phyloP scores from a whole-genome alignment of 2,113 vertebrate genomes.

The Amblyornis subalaris region DNA sequence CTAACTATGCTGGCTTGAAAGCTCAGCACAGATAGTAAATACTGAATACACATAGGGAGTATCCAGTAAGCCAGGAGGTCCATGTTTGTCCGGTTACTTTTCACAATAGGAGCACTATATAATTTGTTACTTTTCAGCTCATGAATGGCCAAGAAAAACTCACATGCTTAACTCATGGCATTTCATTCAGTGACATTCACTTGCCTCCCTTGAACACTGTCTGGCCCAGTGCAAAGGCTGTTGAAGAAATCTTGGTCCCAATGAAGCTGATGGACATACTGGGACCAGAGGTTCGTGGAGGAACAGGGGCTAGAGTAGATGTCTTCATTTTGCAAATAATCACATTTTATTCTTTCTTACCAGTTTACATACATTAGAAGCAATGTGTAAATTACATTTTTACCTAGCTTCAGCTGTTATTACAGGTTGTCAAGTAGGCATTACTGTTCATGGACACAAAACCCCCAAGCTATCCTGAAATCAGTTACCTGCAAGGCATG shows the following conservation, averaged over 20 bases:
- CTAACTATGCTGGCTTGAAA: not conserved
- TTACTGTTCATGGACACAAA: not conserved
- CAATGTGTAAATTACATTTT: not conserved
- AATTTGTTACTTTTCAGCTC: not conserved
- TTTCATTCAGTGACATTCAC: not conserved
- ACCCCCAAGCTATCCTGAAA: not conserved
- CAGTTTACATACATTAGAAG: not conserved
- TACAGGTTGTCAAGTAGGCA: not conserved
- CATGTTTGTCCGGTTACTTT: not conserved
- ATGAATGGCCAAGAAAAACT: not conserved
- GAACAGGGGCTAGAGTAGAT: not conserved
- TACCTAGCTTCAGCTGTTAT: not conserved
- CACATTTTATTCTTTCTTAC: not conserved
- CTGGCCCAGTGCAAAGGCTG: not conserved
- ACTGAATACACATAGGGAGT: not conserved
- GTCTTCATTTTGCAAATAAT: not conserved
- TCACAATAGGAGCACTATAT: not conserved
- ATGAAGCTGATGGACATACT: rapidly evolving
- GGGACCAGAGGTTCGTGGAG: not conserved
- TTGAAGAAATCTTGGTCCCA: not conserved
- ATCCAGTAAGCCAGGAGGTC: not conserved
- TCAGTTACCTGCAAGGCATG: not conserved
- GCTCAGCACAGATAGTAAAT: not conserved
- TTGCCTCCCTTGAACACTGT: not conserved
- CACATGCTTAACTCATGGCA: not conserved